Evolutionary conservation across 2,888 invertebrate species (phyloP), one percentile per base, ranked within the genome.

Genomic region (Parapristionchus giblindavisi): DNA sequence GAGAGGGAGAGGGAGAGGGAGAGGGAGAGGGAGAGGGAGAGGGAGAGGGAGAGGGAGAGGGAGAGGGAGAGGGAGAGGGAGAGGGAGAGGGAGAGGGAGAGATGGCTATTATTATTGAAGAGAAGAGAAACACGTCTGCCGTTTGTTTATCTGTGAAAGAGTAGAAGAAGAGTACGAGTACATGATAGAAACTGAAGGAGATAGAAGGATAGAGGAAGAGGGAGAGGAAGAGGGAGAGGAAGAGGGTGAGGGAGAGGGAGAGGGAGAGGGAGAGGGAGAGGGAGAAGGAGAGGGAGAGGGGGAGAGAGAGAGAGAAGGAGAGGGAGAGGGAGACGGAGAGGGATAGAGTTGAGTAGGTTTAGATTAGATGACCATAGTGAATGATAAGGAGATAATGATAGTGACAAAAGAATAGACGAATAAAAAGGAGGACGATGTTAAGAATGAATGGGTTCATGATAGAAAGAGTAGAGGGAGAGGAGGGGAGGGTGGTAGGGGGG

Each of bases 261-360:
- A 21, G 38, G 43, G 24, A 36, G 38, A 29, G 2, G n/a, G 17
- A 29, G 63, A 6, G 27, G 43, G 32, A 63, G 38, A 40, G 32
- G 5, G 60, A 27, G 60, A 27, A 34, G n/a, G 29, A 51, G n/a
- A 32, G 34, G 24, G 36, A 5, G 61, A 61, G 61, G 24, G 24
- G 36, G 61, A 61, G 61, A 61, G 61, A 61, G 61, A 63, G 63
- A 63, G n/a, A 24, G 56, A 24, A 27, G 29, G 56, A 14, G 56
- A n/a, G 56, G 11, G 29, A n/a, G n/a, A n/a, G 24, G 56, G 56
- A 24, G 56, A n/a, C n/a, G 24, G 17, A 38, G 29, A 61, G 34
- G 29, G 38, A 61, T 8, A 34, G 63, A 21, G 5, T 11, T 11
- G 40, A 43, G 63, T 14, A 36, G 24, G 40, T n/a, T 27, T 17